Percentiles rank a stretch among this genome's conserved stretches.
phyloP scores from a whole-genome alignment of 2,888 invertebrate species.

The Lasioglossum pauxillum region DNA sequence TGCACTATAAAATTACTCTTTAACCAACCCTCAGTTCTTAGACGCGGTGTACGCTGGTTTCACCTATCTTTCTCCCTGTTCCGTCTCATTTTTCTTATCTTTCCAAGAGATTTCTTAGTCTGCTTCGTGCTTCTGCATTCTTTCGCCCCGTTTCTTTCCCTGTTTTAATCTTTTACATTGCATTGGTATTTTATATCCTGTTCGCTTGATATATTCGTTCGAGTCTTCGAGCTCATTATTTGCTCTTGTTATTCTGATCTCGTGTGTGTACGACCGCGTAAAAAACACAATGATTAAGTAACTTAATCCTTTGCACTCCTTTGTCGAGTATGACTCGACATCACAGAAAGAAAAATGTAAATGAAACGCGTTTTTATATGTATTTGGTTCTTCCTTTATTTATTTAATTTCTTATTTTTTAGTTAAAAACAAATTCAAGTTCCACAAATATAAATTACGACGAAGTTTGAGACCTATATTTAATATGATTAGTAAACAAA shows the following conservation, averaged over 20 bases:
- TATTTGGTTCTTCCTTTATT: too few relatives aligned
- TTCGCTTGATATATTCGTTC: not conserved
- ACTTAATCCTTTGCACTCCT: not conserved
- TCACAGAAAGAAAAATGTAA: too few relatives aligned
- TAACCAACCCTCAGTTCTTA: slow-evolving; percentile 21
- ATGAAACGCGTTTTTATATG: too few relatives aligned
- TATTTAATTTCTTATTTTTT: too few relatives aligned
- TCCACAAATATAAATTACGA: too few relatives aligned
- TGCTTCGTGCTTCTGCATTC: not conserved
- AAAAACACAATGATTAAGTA: not conserved
- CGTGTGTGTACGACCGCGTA: not conserved
- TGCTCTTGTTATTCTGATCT: not conserved
- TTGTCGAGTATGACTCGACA: too few relatives aligned
- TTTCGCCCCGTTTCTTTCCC: not conserved
- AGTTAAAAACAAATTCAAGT: too few relatives aligned
- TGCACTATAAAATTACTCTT: slow-evolving; percentile 78
- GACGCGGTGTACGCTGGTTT: not conserved
- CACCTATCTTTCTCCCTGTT: not conserved
- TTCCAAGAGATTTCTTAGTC: slow-evolving; percentile 7
- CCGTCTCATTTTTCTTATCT: not conserved
- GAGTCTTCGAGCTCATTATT: not conserved
- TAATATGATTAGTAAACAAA: too few relatives aligned
- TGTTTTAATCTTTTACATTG: not conserved
- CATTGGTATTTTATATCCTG: not conserved
- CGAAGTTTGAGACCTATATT: too few relatives aligned